Evolutionary conservation across 2,888 invertebrate species (phyloP), one percentile per base, ranked within the genome.

Genomic region (Drepanosiphum platanoidis): DNA sequence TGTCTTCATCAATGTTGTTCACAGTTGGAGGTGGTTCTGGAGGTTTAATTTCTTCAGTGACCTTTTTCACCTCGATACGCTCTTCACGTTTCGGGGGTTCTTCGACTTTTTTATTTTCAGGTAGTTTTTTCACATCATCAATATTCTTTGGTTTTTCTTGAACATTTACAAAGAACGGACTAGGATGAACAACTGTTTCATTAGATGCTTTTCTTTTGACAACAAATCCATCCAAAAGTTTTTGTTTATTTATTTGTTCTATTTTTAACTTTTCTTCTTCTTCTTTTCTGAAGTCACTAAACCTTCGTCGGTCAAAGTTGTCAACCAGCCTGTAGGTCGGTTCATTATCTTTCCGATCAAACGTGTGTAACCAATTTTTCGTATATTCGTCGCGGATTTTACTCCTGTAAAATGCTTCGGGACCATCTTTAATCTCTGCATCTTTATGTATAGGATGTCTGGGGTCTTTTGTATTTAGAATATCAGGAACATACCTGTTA

Each of bases 221-320:
- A 74, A 72, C 75, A 86, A 86, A 80, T 87, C 87, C 46, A 83
- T 87, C 32, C 86, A 87, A 70, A 87, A 88, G 36, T 87, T 87
- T 80, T 87, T 87, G 86, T 88, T 88, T 80, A 80, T 83, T 88
- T 66, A 87, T 87, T 77, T 84, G 64, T 42, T 87, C 87, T 18
- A 64, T 64, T 66, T 87, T 87, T 72, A 87, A 81, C 52, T 86
- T 86, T 87, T 87, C 52, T 71, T 87, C 79, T 39, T 87, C 87
- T 74, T 86, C 86, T 77, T 82, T 81, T 58, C 86, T 80, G 15
- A 42, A 78, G 22, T 86, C 86, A 61, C 46, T 77, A 64, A 86
- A 70, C 9, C 79, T 86, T 13, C 80, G 39, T 46, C 66, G 71
- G 13, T 86, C 86, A 66, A 30, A 82, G 39, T 32, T 0, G 7